Conservation (phyloP, 64 coral and sea anemone species). For the Pocillopora verrucosa region DNA sequence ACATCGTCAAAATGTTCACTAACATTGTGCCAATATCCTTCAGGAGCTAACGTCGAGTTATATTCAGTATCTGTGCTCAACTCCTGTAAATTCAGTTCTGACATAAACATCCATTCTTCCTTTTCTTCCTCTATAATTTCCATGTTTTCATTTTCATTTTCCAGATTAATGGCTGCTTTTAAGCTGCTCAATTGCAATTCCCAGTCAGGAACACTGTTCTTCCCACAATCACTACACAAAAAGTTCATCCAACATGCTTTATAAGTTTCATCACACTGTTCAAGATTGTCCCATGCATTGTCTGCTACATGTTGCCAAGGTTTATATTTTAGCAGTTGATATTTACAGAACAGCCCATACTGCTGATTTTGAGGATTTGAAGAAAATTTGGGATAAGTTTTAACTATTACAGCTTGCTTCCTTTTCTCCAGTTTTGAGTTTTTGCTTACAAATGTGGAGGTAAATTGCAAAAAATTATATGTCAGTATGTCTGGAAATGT, state of each 20-base stretch:
- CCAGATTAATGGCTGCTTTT: conserved; percentile 55
- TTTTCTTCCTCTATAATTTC: conserved; percentile 73
- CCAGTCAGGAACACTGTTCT: conserved; percentile 69
- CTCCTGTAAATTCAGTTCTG: conserved; percentile 71
- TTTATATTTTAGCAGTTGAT: conserved; percentile 52
- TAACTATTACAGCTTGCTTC: conserved; percentile 4
- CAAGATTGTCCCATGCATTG: conserved; percentile 52
- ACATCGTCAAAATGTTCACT: conserved; percentile 32
- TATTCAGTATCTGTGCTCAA: conserved; percentile 47
- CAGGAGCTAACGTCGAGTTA: conserved; percentile 47
- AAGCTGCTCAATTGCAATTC: conserved; percentile 62
- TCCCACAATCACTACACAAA: conserved; percentile 44
- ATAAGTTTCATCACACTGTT: conserved; percentile 65
- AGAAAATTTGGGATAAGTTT: conserved; percentile 12
- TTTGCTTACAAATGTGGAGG: conserved; percentile 11
- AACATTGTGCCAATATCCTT: conserved; percentile 73
- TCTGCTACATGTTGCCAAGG: conserved; percentile 48
- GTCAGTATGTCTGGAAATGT: conserved; percentile 23
- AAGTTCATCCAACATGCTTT: conserved; percentile 79
- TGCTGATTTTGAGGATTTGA: conserved; percentile 19
- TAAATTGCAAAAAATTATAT: conserved; percentile 62
- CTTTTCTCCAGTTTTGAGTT: conserved; percentile 33
- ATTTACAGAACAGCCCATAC: conserved; percentile 56
- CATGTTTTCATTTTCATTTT: conserved; percentile 49
- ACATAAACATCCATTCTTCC: conserved; percentile 76